These are phyloP conservation scores for Bombyx huttoni DNA, from an alignment of 2,888 invertebrate species.

Conservation along the genomic window DNA sequence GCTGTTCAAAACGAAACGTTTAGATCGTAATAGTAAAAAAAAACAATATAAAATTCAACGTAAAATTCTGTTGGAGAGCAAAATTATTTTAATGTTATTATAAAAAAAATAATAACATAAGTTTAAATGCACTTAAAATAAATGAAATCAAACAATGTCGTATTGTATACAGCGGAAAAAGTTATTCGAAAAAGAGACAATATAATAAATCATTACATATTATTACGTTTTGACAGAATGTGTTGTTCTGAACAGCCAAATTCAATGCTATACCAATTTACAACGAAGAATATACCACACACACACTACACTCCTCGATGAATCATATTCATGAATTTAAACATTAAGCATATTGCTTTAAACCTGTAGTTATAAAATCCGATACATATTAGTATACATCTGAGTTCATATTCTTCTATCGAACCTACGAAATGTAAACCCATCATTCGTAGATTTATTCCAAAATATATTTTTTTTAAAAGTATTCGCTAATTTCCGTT, in stretches of 20 bases:
- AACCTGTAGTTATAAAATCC: constrained; percentile 35
- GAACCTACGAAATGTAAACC: background rate
- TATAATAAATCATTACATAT: background rate
- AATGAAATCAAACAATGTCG: too few species aligned
- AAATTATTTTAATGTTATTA: too few species aligned
- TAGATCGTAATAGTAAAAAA: too few species aligned
- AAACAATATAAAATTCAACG: too few species aligned
- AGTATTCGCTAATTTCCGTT: too few species aligned
- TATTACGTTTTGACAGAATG: background rate
- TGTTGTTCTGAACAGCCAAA: background rate
- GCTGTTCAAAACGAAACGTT: too few species aligned
- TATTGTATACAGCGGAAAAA: too few species aligned
- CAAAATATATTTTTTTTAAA: too few species aligned
- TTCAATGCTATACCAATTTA: background rate
- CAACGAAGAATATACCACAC: constrained; percentile 7
- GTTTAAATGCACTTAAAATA: too few species aligned
- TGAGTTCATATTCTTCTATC: constrained; percentile 6
- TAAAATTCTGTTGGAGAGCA: too few species aligned
- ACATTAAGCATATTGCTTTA: constrained; percentile 22
- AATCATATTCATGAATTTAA: constrained; percentile 42
- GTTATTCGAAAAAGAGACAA: too few species aligned
- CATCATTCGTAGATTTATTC: background rate
- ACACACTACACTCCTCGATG: constrained; percentile 18
- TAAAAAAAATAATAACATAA: too few species aligned
- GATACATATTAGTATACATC: constrained; percentile 31